Evolutionary conservation across 2,113 vertebrate genomes (phyloP).

Genomic region (Mystacornis crossleyi): DNA sequence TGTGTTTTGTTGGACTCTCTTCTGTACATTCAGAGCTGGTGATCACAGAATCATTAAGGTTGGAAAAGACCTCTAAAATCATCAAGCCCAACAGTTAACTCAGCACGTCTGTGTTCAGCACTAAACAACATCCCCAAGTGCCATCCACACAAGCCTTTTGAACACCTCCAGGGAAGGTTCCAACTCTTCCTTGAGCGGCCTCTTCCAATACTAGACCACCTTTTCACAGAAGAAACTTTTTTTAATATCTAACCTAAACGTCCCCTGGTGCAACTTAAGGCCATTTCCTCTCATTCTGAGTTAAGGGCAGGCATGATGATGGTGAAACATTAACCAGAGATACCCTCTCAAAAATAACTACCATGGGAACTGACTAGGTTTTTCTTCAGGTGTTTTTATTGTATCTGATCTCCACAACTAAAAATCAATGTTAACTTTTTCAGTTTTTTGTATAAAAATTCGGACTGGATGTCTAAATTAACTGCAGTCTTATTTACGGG

Average conservation of each 20-base stretch:
- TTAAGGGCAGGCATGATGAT: fast-evolving
- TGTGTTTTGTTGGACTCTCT: not conserved
- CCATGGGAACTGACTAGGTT: not conserved
- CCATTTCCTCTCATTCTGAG: not conserved
- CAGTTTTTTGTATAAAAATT: not conserved
- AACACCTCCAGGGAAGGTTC: not conserved
- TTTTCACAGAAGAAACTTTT: not conserved
- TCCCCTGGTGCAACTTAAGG: fast-evolving
- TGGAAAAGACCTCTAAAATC: not conserved
- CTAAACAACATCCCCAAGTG: not conserved
- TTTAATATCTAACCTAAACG: not conserved
- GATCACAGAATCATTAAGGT: not conserved
- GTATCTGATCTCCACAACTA: not conserved
- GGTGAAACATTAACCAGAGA: not conserved
- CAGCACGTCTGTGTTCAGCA: not conserved
- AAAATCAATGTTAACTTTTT: not conserved
- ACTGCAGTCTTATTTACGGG: not conserved
- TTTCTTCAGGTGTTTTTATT: not conserved
- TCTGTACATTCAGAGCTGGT: not conserved
- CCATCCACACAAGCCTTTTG: not conserved
- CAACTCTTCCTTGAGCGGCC: not conserved
- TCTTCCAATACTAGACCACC: not conserved
- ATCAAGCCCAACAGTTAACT: not conserved
- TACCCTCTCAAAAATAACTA: not conserved
- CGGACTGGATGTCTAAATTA: not conserved